These are phyloP conservation scores for Sesia bembeciformis DNA, from an alignment of 2,888 invertebrate genomes.

Conservation along the genomic window DNA sequence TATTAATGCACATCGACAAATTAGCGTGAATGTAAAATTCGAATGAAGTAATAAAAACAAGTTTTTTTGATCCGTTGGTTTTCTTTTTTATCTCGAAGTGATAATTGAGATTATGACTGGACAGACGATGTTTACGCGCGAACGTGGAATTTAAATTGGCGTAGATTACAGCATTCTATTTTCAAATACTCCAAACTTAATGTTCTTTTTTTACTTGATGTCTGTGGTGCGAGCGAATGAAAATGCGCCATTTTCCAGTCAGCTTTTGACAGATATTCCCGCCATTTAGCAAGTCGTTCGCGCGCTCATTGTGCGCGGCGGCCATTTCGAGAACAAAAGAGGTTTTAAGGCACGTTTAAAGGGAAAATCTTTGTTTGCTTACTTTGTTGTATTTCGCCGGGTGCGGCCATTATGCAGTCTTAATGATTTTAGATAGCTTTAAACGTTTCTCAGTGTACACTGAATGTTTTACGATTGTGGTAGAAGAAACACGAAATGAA, in stretches of 20 bases:
- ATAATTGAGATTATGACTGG: conserved; percentile 70
- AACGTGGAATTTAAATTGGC: conserved; percentile 37
- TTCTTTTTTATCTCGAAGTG: conserved; percentile 61
- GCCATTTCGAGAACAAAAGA: conserved; percentile 46
- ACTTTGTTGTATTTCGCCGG: conserved; percentile 27
- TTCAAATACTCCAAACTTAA: background rate
- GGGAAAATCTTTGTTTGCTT: conserved; percentile 45
- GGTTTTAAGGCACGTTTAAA: conserved; percentile 33
- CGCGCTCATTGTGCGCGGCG: conserved; percentile 1
- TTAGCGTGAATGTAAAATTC: conserved; percentile 71
- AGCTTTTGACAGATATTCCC: conserved; percentile 16
- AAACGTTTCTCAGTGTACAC: conserved; percentile 13
- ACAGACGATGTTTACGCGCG: conserved; percentile 32
- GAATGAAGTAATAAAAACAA: conserved; percentile 62
- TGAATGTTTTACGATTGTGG: conserved; percentile 23
- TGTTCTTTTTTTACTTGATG: background rate
- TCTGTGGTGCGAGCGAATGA: background rate
- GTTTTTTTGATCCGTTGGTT: conserved; percentile 47
- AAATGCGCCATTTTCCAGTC: background rate
- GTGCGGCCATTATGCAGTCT: conserved; percentile 33
- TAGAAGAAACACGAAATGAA: conserved; percentile 43
- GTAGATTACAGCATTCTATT: background rate
- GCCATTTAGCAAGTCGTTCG: conserved; percentile 59
- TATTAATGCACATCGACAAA: conserved; percentile 66
- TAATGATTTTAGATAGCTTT: conserved; percentile 35